These are phyloP conservation scores for Ladona fulva DNA, from an alignment of 1,140 invertebrate genomes.

Conservation along the genomic window DNA sequence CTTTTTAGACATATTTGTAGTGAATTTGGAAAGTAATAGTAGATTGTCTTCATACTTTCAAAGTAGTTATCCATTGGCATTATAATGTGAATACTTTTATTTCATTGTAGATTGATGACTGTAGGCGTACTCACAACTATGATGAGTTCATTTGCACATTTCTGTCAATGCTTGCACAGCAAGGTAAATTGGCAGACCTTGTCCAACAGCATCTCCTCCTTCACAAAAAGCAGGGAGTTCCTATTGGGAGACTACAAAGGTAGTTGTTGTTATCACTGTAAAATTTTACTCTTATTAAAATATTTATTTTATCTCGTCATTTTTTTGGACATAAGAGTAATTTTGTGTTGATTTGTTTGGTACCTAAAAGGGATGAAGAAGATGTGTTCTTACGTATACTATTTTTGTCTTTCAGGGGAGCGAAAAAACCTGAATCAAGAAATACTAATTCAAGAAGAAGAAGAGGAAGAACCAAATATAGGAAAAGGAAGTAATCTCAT, in stretches of 20 bases:
- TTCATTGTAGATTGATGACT: constrained; percentile 43
- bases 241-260: constrained; percentile 18
- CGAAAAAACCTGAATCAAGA: neutral
- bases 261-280: too few relatives aligned
- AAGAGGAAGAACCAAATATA: neutral
- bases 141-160: constrained; percentile 96
- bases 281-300: too few relatives aligned
- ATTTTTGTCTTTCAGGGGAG: neutral
- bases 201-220: constrained; percentile 69
- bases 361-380: too few relatives aligned
- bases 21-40: too few relatives aligned
- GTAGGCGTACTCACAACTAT: constrained; percentile 76
- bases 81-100: too few relatives aligned
- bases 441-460: neutral
- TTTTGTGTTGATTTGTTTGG: too few relatives aligned
- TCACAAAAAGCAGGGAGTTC: constrained; percentile 27
- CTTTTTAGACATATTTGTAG: too few relatives aligned
- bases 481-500: neutral
- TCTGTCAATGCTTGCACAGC: constrained; percentile 89
- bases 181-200: constrained; percentile 83
- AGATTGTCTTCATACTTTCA: too few relatives aligned
- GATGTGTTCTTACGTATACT: neutral
- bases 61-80: too few relatives aligned
- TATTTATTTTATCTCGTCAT: too few relatives aligned
- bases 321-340: too few relatives aligned